phyloP scores from a whole-genome alignment of 2,797 vertebrate genomes.

The Harpagifer antarcticus region DNA sequence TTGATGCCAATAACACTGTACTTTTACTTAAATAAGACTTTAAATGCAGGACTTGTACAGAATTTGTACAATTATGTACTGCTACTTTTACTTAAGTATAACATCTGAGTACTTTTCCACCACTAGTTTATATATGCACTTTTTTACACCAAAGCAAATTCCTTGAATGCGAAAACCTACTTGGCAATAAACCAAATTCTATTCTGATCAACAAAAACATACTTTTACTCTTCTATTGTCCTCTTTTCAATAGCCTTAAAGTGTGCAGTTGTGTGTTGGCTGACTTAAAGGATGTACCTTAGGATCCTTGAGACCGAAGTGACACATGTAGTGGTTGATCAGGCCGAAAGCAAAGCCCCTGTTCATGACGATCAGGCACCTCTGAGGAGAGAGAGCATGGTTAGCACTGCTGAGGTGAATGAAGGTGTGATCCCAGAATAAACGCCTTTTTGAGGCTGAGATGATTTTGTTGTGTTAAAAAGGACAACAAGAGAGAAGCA shows the following conservation, averaged over 20 bases:
- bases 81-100: too few relatives aligned
- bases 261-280: background rate
- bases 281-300: conserved; percentile 84
- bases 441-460: background rate
- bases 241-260: background rate
- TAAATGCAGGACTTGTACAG: too few relatives aligned
- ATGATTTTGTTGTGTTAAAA: background rate
- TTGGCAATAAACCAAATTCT: too few relatives aligned
- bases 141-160: too few relatives aligned
- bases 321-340: conserved; percentile 96
- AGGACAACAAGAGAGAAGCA: background rate
- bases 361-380: conserved; percentile 97
- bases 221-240: background rate
- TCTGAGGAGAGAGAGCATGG: conserved; percentile 76
- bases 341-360: conserved; percentile 94
- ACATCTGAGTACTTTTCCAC: too few relatives aligned
- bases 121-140: too few relatives aligned
- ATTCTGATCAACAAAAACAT: background rate
- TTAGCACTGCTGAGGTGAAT: background rate
- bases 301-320: conserved; percentile 94
- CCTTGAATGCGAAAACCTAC: too few relatives aligned
- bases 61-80: too few relatives aligned
- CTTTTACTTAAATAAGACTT: too few relatives aligned
- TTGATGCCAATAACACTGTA: too few relatives aligned
- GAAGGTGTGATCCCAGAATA: background rate